These are phyloP conservation scores for Struthidea cinerea DNA, from an alignment of 2,113 vertebrate species.

Conservation along the genomic window DNA sequence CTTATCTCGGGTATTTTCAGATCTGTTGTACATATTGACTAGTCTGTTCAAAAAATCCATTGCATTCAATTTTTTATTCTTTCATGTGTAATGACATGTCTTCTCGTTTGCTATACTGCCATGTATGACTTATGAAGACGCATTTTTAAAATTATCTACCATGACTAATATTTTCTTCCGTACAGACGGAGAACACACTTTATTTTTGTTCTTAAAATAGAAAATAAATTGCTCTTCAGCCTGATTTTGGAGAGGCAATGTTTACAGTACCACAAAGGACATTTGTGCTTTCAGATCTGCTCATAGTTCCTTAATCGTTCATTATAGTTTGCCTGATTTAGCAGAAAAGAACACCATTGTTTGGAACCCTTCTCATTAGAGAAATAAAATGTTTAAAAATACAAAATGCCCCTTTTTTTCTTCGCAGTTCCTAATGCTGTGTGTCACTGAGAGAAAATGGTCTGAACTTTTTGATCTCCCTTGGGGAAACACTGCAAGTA, in stretches of 20 bases:
- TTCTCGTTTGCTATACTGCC: not conserved
- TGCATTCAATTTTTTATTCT: not conserved
- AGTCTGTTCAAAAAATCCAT: not conserved
- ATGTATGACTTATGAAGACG: not conserved
- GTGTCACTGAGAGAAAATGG: conserved; percentile 46
- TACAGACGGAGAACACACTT: not conserved
- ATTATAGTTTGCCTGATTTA: not conserved
- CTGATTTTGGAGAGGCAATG: not conserved
- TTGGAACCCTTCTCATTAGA: not conserved
- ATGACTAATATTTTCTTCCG: conserved; percentile 42
- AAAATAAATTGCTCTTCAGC: conserved; percentile 21
- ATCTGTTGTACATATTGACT: not conserved
- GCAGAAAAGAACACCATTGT: not conserved
- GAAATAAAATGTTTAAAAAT: not conserved
- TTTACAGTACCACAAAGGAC: conserved; percentile 24
- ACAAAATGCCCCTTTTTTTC: not conserved
- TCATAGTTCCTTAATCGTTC: not conserved
- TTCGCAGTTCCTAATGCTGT: not conserved
- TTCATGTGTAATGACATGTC: not conserved
- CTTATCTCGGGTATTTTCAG: not conserved
- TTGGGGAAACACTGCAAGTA: conserved; percentile 13
- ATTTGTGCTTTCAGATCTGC: conserved; percentile 14
- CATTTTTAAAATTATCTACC: not conserved
- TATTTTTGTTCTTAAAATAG: conserved; percentile 34
- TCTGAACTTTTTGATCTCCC: conserved; percentile 49